phyloP scores from a whole-genome alignment of 2,797 vertebrate genomes.

The Periophthalmus magnuspinnatus region DNA sequence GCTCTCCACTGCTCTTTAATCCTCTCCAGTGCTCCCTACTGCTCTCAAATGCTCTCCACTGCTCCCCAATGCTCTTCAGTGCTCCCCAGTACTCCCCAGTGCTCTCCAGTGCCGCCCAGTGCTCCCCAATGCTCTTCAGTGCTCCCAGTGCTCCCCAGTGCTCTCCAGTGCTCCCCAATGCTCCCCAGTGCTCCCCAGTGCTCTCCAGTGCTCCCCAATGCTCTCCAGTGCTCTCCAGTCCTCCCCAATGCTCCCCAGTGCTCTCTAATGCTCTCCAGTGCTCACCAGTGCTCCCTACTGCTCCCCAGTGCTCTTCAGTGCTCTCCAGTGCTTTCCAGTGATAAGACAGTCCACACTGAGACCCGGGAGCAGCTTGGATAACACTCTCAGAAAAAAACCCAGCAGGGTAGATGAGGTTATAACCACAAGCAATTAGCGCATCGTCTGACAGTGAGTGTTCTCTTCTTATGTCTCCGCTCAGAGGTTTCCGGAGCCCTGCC shows the following conservation, averaged over 20 bases:
- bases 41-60: conserved; percentile 8
- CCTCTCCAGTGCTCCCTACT: not conserved
- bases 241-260: not conserved
- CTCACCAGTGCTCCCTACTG: too few relatives aligned
- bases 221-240: too few relatives aligned
- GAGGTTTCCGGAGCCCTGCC: conserved; percentile 74
- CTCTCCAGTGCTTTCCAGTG: conserved; percentile 9
- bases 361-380: conserved; percentile 28
- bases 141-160: too few relatives aligned
- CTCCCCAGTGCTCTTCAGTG: not conserved
- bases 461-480: conserved; percentile 59
- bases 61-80: too few relatives aligned
- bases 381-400: conserved; percentile 44
- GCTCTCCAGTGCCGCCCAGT: not conserved
- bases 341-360: conserved; percentile 35
- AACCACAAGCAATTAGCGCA: conserved; percentile 72
- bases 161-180: not conserved
- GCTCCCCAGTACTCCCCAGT: too few relatives aligned
- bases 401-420: conserved; percentile 47
- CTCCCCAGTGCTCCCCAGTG: conserved; percentile 7
- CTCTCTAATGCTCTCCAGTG: not conserved
- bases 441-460: conserved; percentile 68
- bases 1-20: too few relatives aligned
- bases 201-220: too few relatives aligned
- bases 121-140: conserved; percentile 4